phyloP scores from a whole-genome alignment of 2,113 vertebrate genomes.

The Raja brachyura region DNA sequence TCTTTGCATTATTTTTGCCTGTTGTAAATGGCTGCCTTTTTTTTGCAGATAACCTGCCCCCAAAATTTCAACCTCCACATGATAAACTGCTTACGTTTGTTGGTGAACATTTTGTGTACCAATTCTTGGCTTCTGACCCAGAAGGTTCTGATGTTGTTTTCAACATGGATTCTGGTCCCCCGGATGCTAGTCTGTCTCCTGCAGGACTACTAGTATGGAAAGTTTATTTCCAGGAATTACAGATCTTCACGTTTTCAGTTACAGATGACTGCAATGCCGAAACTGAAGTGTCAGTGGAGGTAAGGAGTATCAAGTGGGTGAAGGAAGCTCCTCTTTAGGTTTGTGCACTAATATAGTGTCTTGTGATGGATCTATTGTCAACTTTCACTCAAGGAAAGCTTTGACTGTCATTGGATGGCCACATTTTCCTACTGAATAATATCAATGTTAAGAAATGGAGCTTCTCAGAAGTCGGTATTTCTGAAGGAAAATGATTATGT shows the following conservation, averaged over 20 bases:
- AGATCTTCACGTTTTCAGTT: constrained; percentile 61
- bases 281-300: constrained; percentile 59
- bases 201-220: constrained; percentile 75
- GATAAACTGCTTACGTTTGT: constrained; percentile 61
- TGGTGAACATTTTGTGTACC: constrained; percentile 71
- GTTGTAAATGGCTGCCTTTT: neutral
- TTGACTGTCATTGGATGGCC: neutral
- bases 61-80: constrained; percentile 58
- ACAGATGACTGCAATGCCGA: constrained; percentile 69
- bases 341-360: neutral
- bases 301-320: constrained; percentile 45
- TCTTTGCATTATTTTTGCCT: neutral
- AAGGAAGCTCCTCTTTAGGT: neutral
- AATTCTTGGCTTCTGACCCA: constrained; percentile 70
- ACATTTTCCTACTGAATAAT: neutral
- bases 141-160: constrained; percentile 72
- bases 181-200: constrained; percentile 65
- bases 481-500: too few relatives aligned
- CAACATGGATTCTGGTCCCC: constrained; percentile 63
- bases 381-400: neutral
- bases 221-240: constrained; percentile 47
- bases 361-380: neutral
- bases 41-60: constrained; percentile 68
- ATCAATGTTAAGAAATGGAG: neutral
- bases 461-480: too few relatives aligned